Conservation (phyloP, 2,888 invertebrate species). For the Sialis lutaria region DNA sequence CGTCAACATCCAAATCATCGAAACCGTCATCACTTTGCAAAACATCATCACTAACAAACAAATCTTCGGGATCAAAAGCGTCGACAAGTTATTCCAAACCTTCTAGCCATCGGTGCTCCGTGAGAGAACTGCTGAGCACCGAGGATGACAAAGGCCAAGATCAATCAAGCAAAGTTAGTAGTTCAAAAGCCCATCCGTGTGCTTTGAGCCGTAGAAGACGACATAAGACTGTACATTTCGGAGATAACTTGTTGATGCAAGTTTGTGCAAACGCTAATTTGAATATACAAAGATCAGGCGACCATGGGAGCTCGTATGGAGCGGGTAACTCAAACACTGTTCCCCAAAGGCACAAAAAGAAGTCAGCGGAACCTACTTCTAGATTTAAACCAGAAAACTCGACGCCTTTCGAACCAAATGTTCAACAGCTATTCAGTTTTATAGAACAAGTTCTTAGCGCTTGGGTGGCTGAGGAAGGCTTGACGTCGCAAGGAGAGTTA, state of each 20-base stretch:
- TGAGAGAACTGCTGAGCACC: constrained; percentile 23
- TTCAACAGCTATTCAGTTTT: constrained; percentile 66
- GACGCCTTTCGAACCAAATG: constrained; percentile 49
- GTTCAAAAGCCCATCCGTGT: constrained; percentile 26
- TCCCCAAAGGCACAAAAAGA: no score
- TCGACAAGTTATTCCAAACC: no score
- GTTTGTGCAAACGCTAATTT: constrained; percentile 52
- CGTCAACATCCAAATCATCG: neutral
- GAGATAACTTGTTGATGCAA: constrained; percentile 55
- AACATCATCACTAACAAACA: no score
- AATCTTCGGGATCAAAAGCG: no score
- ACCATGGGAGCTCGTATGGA: constrained; percentile 12
- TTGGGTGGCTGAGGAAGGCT: constrained; percentile 57
- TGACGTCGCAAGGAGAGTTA: constrained; percentile 54
- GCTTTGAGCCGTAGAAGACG: constrained; percentile 48
- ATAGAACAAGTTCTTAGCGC: constrained; percentile 64
- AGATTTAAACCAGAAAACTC: no score
- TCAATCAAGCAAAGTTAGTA: constrained; percentile 19
- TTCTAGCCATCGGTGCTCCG: no score
- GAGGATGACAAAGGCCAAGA: constrained; percentile 22
- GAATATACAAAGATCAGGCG: constrained; percentile 20
- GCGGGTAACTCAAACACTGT: no score
- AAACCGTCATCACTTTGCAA: neutral
- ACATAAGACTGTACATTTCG: constrained; percentile 64
- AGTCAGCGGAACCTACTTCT: no score